Evolutionary conservation across 2,797 vertebrate genomes (phyloP).

Genomic region (Naso thynnoides): DNA sequence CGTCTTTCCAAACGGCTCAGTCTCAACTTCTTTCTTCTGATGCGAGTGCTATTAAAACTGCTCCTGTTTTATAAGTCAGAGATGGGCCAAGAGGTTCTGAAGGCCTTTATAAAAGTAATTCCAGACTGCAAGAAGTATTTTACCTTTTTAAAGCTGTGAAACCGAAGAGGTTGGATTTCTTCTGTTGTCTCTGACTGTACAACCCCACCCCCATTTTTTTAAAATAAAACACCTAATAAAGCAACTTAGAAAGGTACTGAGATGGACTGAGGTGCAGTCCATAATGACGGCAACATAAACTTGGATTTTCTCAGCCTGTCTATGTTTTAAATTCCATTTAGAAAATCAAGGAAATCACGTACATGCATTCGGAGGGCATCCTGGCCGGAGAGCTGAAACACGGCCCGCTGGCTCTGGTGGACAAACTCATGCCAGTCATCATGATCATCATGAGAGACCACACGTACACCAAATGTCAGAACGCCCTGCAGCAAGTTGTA

Average conservation of each 20-base stretch:
- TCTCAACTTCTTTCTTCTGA: neutral
- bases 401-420: slow-evolving; percentile 94
- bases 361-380: slow-evolving; percentile 99
- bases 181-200: neutral
- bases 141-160: neutral
- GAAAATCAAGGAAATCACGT: slow-evolving; percentile 99
- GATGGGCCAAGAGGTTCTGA: neutral
- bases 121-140: neutral
- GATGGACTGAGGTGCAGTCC: too few species aligned
- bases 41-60: neutral
- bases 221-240: neutral
- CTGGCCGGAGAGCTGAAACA: slow-evolving; percentile 97
- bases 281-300: neutral
- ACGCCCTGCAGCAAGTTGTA: slow-evolving; percentile 96
- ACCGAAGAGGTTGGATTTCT: neutral
- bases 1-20: neutral
- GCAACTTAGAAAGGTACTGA: too few species aligned
- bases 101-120: neutral
- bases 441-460: slow-evolving; percentile 99
- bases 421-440: slow-evolving; percentile 98
- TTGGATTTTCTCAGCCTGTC: neutral
- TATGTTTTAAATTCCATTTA: slow-evolving; percentile 54
- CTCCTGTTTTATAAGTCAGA: neutral
- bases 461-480: slow-evolving; percentile 97
- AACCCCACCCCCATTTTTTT: neutral